These are phyloP conservation scores for Chloropsis hardwickii DNA, from an alignment of 2,113 vertebrate species.

Conservation along the genomic window DNA sequence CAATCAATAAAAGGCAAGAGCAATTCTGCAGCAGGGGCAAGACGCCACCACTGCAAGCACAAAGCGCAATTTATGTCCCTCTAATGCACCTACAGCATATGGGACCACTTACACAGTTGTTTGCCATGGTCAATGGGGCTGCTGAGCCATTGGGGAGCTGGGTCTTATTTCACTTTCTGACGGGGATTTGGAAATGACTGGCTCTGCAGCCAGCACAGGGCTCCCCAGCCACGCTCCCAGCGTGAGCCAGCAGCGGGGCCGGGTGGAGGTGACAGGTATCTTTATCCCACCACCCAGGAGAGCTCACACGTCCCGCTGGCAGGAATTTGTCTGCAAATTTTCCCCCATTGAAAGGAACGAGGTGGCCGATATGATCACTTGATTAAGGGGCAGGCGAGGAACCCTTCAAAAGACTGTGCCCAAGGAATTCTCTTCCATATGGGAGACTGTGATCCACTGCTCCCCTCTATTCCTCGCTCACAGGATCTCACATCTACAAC, in stretches of 20 bases:
- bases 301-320: slow-evolving; percentile 68
- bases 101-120: slow-evolving; percentile 56
- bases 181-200: not conserved
- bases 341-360: slow-evolving; percentile 64
- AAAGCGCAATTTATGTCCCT: slow-evolving; percentile 33
- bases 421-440: not conserved
- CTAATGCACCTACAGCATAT: slow-evolving; percentile 21
- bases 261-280: slow-evolving; percentile 74
- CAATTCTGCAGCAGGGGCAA: not conserved
- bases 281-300: slow-evolving; percentile 75
- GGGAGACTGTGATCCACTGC: not conserved
- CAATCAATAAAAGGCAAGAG: not conserved
- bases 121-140: slow-evolving; percentile 27
- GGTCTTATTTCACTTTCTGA: slow-evolving; percentile 16
- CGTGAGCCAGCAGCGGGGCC: slow-evolving; percentile 63
- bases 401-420: not conserved
- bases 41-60: rapidly evolving
- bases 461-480: not conserved
- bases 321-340: slow-evolving; percentile 79
- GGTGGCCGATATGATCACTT: slow-evolving; percentile 55
- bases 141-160: not conserved
- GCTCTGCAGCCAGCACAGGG: slow-evolving; percentile 58
- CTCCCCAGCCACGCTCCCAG: slow-evolving; percentile 73
- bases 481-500: not conserved
- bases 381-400: slow-evolving; percentile 45